A percentile compares a stretch with the other conserved stretches of the same genome.
Evolutionary conservation across 2,888 invertebrate species (phyloP).

Genomic region (Sesamia inferens): DNA sequence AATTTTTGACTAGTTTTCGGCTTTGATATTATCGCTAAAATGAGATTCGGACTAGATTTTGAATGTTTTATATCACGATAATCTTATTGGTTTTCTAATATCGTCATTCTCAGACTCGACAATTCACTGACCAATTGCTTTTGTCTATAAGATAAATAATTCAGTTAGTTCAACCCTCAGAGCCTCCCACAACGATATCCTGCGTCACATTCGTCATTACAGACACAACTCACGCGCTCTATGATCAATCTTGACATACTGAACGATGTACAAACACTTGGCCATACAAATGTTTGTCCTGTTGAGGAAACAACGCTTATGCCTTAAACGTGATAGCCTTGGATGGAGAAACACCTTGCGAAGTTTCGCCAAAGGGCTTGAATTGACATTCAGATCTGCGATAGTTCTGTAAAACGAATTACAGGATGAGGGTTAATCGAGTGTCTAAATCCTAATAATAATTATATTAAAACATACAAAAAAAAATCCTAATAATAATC

Average conservation of each 20-base stretch:
- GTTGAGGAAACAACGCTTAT: constrained; percentile 44
- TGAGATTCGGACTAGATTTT: too few species aligned
- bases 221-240: constrained; percentile 43
- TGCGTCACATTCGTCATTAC: constrained; percentile 28
- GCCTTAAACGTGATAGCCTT: constrained; percentile 35
- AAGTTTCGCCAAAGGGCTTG: constrained; percentile 2
- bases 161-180: constrained; percentile 13
- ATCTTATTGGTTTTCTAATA: not conserved
- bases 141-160: not conserved
- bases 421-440: not conserved
- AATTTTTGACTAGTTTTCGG: too few species aligned
- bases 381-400: too few species aligned
- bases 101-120: not conserved
- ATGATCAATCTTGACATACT: constrained; percentile 53
- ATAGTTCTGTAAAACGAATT: not conserved
- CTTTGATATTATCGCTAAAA: too few species aligned
- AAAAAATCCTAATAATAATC: too few species aligned
- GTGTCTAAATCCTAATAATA: not conserved
- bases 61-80: too few species aligned
- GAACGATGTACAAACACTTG: constrained; percentile 38
- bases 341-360: constrained; percentile 20
- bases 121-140: not conserved
- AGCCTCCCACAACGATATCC: constrained; percentile 20
- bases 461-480: too few species aligned
- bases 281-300: constrained; percentile 58